A percentile compares a stretch with the other conserved stretches of the same genome.
phyloP scores from a whole-genome alignment of 1,140 invertebrate genomes.

The Antheraea pernyi region DNA sequence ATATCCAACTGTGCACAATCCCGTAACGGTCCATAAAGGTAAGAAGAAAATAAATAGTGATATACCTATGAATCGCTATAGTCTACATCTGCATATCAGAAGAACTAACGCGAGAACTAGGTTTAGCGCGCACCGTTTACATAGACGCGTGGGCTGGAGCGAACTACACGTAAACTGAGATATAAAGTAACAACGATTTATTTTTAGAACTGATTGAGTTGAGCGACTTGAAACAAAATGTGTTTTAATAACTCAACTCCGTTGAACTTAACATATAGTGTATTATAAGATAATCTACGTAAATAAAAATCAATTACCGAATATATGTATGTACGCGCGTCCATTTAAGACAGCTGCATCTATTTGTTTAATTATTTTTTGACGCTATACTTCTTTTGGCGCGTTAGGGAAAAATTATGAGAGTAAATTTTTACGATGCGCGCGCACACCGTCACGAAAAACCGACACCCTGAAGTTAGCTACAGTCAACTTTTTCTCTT shows the following conservation, averaged over 20 bases:
- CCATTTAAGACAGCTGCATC: no score
- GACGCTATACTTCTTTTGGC: no score
- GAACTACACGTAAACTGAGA: not conserved
- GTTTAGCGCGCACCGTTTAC: not conserved
- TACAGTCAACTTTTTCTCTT: no score
- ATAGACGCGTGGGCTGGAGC: not conserved
- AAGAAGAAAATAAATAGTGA: not conserved
- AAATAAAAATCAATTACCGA: not conserved
- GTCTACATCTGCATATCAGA: not conserved
- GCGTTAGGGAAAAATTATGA: no score
- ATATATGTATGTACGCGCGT: no score
- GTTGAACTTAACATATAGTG: not conserved
- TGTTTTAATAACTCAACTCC: not conserved
- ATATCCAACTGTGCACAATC: no score
- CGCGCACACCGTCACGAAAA: no score
- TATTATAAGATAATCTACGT: not conserved
- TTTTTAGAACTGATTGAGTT: slow-evolving; percentile 6
- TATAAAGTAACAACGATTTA: not conserved
- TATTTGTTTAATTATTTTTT: no score
- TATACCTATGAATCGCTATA: not conserved
- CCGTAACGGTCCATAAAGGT: no score
- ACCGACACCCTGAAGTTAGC: no score
- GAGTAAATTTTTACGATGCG: no score
- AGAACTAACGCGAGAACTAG: not conserved
- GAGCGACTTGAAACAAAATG: not conserved